Evolutionary conservation across 2,113 vertebrate species (phyloP), one percentile per base, ranked within the genome.

Genomic region (Myanophis thanlyinensis): DNA sequence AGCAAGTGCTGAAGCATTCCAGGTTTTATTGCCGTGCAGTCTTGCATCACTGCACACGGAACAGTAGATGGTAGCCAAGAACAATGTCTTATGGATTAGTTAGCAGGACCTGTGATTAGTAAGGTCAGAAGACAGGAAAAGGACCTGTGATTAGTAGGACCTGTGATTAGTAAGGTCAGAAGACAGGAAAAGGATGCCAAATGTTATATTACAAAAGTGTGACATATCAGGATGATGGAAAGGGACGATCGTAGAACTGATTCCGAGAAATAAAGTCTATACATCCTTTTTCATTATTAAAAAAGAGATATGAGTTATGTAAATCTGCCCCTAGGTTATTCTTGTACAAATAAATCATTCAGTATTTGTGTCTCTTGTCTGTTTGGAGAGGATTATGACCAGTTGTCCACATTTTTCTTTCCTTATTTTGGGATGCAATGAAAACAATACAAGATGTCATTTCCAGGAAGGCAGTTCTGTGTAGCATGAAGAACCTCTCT

Each of bases 41-140:
- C 30, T 4, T 5, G 52, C 73, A 85, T 15, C 59, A n/a, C 23
- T 25, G 54, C n/a, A 59, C n/a, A 49, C 15, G 22, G 30, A 89
- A 80, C 88, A 89, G 92, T 46, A 92, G 92, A 92, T 92, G 92
- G 92, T 85, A 47, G 30, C 52, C 46, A 80, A 92, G 52, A 89
- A 47, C 92, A 92, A 51, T 56, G 46, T 51, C 73, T 80, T n/a
- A n/a, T n/a, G n/a, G n/a, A n/a, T n/a, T n/a, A n/a, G n/a, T n/a
- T 44, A 23, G 10, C 27, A 53, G 15, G 62, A 46, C 35, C 48
- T 52, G 9, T 27, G 3, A 44, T 47, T 25, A 11, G 44, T 40
- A 73, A 48, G 11, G 51, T 25, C 47, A n/a, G 40, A 56, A 46
- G 30, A 46, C 4, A 0, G 49, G 56, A 11, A 35, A 54, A n/a